Percentiles rank a stretch among this genome's conserved stretches.
These are phyloP conservation scores for Bugula neritina DNA, from an alignment of 2,888 invertebrate genomes.

Conservation along the genomic window DNA sequence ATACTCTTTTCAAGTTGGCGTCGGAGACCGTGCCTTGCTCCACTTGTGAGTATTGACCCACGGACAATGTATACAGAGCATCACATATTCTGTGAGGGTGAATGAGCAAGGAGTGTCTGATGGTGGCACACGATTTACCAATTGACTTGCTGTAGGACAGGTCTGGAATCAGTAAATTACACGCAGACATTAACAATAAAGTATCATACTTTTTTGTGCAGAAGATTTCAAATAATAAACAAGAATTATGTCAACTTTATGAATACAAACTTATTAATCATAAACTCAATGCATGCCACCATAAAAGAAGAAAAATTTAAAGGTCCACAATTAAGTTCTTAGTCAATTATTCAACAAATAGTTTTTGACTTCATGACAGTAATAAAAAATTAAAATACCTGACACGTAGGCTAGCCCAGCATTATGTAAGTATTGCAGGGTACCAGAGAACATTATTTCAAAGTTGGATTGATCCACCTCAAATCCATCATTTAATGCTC, in stretches of 20 bases:
- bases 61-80: not conserved
- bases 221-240: too few species aligned
- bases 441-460: not conserved
- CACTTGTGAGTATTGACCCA: not conserved
- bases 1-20: not conserved
- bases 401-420: conserved; percentile 1
- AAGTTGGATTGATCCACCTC: not conserved
- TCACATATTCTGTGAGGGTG: not conserved
- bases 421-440: not conserved
- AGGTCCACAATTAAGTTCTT: too few species aligned
- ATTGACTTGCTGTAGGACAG: conserved; percentile 3
- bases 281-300: too few species aligned
- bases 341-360: too few species aligned
- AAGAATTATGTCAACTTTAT: too few species aligned
- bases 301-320: too few species aligned
- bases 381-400: not conserved
- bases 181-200: too few species aligned
- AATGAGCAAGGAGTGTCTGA: not conserved
- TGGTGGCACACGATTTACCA: not conserved
- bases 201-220: too few species aligned
- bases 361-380: too few species aligned
- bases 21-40: not conserved
- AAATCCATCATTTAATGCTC: not conserved
- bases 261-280: too few species aligned
- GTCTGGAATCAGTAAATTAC: too few species aligned